Evolutionary conservation across 2,888 invertebrate species (phyloP).

Genomic region (Alviniconcha strummeri): DNA sequence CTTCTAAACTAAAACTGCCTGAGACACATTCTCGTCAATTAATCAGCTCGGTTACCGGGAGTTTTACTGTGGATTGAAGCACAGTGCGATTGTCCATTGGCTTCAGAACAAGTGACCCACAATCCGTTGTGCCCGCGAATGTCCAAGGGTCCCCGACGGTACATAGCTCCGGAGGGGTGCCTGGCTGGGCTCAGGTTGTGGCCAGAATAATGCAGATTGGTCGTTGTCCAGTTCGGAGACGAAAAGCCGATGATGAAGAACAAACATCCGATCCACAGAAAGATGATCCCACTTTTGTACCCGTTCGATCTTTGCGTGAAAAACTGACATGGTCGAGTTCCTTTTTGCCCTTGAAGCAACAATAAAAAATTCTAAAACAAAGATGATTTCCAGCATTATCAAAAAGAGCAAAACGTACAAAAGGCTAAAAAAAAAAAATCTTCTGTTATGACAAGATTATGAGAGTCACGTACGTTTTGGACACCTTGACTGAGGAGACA

Average conservation of each 20-base stretch:
- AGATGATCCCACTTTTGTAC: not conserved
- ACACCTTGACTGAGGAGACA: no score
- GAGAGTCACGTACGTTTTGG: no score
- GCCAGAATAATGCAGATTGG: no score
- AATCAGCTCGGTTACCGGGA: not conserved
- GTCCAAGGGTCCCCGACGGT: not conserved
- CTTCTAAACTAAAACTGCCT: no score
- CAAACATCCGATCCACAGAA: not conserved
- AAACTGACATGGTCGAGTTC: not conserved
- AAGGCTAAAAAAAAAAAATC: no score
- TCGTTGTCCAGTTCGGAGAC: slow-evolving; percentile 5
- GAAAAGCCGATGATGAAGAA: slow-evolving; percentile 5
- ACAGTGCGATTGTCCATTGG: not conserved
- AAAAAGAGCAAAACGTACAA: not conserved
- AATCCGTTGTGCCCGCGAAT: not conserved
- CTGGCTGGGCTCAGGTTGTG: no score
- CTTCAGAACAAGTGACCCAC: not conserved
- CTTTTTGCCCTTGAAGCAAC: no score
- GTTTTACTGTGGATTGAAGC: not conserved
- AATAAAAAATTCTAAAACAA: no score
- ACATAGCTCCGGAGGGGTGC: no score
- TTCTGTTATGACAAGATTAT: no score
- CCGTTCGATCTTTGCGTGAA: not conserved
- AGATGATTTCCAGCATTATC: not conserved
- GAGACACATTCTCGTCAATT: no score